Evolutionary conservation across 2,888 invertebrate genomes (phyloP).

Genomic region (Acanthococcus lagerstroemiae): DNA sequence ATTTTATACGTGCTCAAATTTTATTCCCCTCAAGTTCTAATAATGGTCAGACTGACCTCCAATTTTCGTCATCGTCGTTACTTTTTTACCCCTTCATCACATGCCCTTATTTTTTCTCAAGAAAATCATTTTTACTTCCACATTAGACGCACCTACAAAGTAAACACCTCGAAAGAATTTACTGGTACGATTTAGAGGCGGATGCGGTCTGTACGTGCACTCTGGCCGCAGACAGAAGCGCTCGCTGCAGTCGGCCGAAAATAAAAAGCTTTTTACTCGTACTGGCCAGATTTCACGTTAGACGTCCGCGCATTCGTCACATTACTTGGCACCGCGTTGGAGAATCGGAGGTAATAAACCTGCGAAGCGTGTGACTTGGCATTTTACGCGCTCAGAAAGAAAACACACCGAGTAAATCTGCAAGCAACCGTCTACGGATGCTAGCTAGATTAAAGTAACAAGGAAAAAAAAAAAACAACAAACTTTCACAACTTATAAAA

Average conservation of each 20-base stretch:
- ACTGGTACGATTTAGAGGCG: neutral
- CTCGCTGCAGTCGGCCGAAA: neutral
- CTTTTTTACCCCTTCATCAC: too few species aligned
- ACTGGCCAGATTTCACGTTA: slow-evolving; percentile 44
- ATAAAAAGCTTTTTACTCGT: slow-evolving; percentile 17
- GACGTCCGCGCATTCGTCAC: slow-evolving; percentile 44
- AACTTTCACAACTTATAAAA: slow-evolving; percentile 10
- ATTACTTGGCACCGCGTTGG: slow-evolving; percentile 18
- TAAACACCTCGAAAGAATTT: neutral
- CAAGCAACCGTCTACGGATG: too few species aligned
- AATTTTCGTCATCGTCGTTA: too few species aligned
- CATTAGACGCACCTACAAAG: too few species aligned
- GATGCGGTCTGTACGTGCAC: neutral
- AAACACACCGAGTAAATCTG: too few species aligned
- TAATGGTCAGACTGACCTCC: too few species aligned
- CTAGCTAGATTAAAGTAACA: too few species aligned
- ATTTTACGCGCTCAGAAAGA: neutral
- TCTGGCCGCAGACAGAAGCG: too few species aligned
- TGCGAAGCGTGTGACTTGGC: slow-evolving; percentile 25
- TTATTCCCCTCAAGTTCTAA: too few species aligned
- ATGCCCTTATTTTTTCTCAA: too few species aligned
- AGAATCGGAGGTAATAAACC: slow-evolving; percentile 22
- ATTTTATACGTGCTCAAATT: too few species aligned
- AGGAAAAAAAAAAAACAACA: slow-evolving; percentile 4
- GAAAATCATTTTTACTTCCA: too few species aligned